Evolutionary conservation across 1,140 invertebrate species (phyloP), one percentile per base, ranked within the genome.

Genomic region (Diprion similis): DNA sequence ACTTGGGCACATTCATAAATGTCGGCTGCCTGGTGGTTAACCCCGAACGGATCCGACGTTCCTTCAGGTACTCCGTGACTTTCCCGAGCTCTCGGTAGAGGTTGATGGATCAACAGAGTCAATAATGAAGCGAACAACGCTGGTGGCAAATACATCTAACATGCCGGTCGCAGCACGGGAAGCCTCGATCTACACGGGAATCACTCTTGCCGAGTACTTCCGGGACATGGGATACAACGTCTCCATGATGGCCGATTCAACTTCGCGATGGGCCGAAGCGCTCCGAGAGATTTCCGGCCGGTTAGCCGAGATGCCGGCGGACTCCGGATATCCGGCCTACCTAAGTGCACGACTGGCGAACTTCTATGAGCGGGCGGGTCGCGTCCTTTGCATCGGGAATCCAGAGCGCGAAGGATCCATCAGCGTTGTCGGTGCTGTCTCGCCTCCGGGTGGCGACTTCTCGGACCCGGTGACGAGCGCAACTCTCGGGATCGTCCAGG

Each of bases 101-200:
- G 90, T 95, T 69, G 91, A 93, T 74, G 93, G 94, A 19, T 83
- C 81, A 8, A 91, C 90, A 24, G 94, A 94, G 82, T 94, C 93
- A 46, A 95, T 95, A 82, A 95, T 96, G 94, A 93, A 94, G 84
- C 89, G 94, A 84, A 96, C 94, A 74, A 90, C 92, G 10, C 84
- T 96, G 6, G 94, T 96, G 48, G 95, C 95, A 67, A 96, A 96
- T 83, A 95, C 95, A 37, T 95, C 94, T 13, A 96, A 96, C 90
- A 96, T 96, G 95, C 95, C 95, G 87, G 95, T 96, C 65, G 95
- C 95, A 85, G 95, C 95, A 80, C 89, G 95, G 85, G 95, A 96
- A 87, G 95, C 95, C 77, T 95, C 94, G 71, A 95, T 96, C 82
- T 96, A 96, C 84, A 96, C 95, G 74, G 94, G 92, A 81, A 95